Evolutionary conservation across 2,888 invertebrate genomes (phyloP), one percentile per base, ranked within the genome.

Genomic region (Nasonia oneida): DNA sequence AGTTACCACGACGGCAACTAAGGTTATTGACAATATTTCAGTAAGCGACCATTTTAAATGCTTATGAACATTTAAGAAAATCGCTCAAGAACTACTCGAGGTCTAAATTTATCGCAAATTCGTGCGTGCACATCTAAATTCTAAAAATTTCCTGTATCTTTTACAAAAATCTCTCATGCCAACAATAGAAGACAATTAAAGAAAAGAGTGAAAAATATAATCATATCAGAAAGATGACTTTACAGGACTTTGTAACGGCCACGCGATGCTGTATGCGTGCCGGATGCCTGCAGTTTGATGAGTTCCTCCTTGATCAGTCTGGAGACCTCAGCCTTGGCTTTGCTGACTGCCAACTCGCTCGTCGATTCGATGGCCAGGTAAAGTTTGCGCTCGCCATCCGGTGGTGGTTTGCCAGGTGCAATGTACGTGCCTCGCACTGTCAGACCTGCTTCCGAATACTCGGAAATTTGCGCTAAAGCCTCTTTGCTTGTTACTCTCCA

Each of bases 351-450:
- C 88, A 99, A 95, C 93, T 99, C 99, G 91, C 98, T 98, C 3
- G 99, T 98, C 90, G 99, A 99, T 93, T 99, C 99, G 90, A 99
- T 99, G n/a, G 99, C 99, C 89, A 99, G 95, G 94, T 99, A 99
- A 0, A 99, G 94, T 92, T 99, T 99, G 33, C 99, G 94, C 91
- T 99, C 99, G 42, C 98, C 98, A 89, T 98, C 98, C 0, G 98
- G 98, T 0, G 98, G 97, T 18, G 95, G 94, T 93, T 98, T 98
- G 86, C 98, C 98, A 1, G 97, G 96, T 0, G 97, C 97, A 14
- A 98, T 98, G 92, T 98, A 98, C 0, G 99, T 99, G n/a, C 99
- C 99, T 71, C 99, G 95, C 0, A 99, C 99, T 0, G 99, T 99
- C 87, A 99, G 97, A 61, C 99, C 99, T 0, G 99, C 99, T 93